Evolutionary conservation across 2,888 invertebrate genomes (phyloP), one percentile per base, ranked within the genome.

Genomic region (Muscina levida): DNA sequence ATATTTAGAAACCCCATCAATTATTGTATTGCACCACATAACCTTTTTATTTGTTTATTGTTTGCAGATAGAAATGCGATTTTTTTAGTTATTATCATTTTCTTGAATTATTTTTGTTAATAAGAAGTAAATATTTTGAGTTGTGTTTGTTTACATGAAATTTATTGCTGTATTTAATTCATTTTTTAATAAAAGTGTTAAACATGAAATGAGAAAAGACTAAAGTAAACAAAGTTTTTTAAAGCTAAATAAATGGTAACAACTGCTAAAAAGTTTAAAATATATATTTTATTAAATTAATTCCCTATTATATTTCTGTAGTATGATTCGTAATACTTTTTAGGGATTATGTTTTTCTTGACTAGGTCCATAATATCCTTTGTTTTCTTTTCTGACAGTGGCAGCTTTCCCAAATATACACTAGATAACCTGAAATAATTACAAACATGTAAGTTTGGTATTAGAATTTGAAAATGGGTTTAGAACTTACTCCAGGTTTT

Each of bases 401-500:
- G 72, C 72, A 72, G n/a, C n/a, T 72, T 72, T 72, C 17, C 72
- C 72, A 39, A 72, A 62, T 72, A 72, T 59, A 71, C 46, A 46
- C 71, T 42, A 71, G 57, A 46, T 71, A 71, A 59, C 70, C 70
- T 70, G 56, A 71, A 46, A 57, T 59, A 46, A 59, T 46, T 39
- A 57, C 44, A 70, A 57, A 46, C 46, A 70, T 6, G 57, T 57
- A 70, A 57, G 70, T 57, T 70, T 70, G 26, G 57, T 70, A 57
- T 70, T 31, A 70, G 56, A 70, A 70, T 57, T 57, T 2, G 57
- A 59, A 71, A 71, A 71, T 59, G 57, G 57, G 56, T 59, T 71
- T 71, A 71, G 6, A 59, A 72, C 59, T 72, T 72, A 72, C 57
- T 59, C 71, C 48, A 72, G 72, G 71, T 57, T 71, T 71, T 71